Conservation (phyloP, 2,797 vertebrate genomes). For the Rhinophrynus dorsalis region DNA sequence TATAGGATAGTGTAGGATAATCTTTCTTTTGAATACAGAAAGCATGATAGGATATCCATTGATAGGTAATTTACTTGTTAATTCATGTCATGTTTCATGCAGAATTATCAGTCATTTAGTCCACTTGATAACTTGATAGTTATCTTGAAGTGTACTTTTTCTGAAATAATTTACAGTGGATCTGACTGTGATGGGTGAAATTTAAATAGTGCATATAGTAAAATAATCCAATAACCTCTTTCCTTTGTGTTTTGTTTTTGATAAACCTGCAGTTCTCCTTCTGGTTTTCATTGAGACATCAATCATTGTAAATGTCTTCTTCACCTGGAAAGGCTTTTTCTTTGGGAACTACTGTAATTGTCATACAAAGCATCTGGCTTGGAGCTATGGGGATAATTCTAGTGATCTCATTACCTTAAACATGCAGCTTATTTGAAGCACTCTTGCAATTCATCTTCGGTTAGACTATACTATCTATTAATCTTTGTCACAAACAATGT, state of each 20-base stretch:
- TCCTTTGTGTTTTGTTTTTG: not conserved
- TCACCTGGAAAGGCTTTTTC: constrained; percentile 1
- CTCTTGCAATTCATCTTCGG: constrained; percentile 43
- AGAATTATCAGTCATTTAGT: not conserved
- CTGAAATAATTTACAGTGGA: not conserved
- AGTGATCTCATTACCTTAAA: constrained; percentile 33
- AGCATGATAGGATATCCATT: not conserved
- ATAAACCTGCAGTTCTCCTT: constrained; percentile 13
- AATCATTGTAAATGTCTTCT: constrained; percentile 37
- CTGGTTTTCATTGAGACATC: constrained; percentile 5
- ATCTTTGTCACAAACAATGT: constrained; percentile 18
- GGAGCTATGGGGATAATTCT: constrained; percentile 38
- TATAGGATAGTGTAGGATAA: too few species aligned
- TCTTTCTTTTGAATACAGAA: not conserved
- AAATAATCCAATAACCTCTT: not conserved
- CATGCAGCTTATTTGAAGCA: rapidly evolving
- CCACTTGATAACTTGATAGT: too few species aligned
- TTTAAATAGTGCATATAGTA: not conserved
- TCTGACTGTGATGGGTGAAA: not conserved
- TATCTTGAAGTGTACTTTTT: not conserved
- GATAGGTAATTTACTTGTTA: not conserved
- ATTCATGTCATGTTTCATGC: not conserved
- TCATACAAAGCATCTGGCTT: constrained; percentile 36
- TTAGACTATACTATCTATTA: constrained; percentile 21
- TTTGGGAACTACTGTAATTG: constrained; percentile 16